Base-by-base conservation (phyloP, 92 coral and sea anemone species). In the Galaxea fascicularis region DNA sequence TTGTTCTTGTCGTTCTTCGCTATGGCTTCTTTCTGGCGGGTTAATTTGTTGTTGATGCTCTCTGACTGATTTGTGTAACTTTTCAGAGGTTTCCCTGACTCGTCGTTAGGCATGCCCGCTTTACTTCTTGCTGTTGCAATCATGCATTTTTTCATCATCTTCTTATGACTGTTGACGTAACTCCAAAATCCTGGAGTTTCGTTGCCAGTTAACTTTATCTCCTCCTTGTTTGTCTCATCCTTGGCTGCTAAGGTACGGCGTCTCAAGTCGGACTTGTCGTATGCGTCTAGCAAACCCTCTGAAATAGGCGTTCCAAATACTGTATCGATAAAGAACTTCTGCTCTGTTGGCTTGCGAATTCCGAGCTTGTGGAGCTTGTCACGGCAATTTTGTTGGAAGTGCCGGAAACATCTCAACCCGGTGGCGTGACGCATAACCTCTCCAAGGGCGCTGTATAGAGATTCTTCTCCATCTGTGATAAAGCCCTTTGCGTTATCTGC, bases 1-100 rank as follows among this genome's bases (percentile, higher is more conserved):
- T n/a, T n/a, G n/a, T n/a, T n/a, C n/a, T n/a, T n/a, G n/a, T n/a
- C n/a, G n/a, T n/a, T 82, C 24, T 57, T 77, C 11, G 57, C 69
- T 20, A 74, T 24, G 30, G 91, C 87, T 68, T 88, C 88, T 9
- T 88, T 88, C 69, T 77, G 88, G 5, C 73, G 47, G 24, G 88
- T n/a, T n/a, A n/a, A n/a, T n/a, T n/a, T n/a, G n/a, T n/a, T n/a
- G n/a, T n/a, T n/a, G n/a, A n/a, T n/a, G n/a, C n/a, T n/a, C n/a
- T n/a, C n/a, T n/a, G n/a, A n/a, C n/a, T n/a, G n/a, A n/a, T n/a
- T n/a, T n/a, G n/a, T n/a, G n/a, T n/a, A n/a, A n/a, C n/a, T n/a
- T n/a, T n/a, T n/a, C n/a, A n/a, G n/a, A n/a, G n/a, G 85, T 1
- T 56, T 83, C 25, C 89, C 85, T 13, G 41, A 27, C 18, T 20